Evolutionary conservation across 2,113 vertebrate species (phyloP), one percentile per base, ranked within the genome.

Genomic region (Callocephalon fimbriatum): DNA sequence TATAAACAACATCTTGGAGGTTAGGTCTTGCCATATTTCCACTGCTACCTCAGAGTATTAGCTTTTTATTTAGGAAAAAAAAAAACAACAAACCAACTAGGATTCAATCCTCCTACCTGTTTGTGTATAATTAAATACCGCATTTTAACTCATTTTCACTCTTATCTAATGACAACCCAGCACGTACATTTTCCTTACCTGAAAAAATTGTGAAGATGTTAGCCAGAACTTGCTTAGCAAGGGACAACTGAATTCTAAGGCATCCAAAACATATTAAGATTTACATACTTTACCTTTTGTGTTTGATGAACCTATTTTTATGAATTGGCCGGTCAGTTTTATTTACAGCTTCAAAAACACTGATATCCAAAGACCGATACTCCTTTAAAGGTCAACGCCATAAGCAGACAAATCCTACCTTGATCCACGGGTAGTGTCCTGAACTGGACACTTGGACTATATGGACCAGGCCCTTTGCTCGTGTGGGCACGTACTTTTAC

Each of bases 361-460:
- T 97, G 97, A 98, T 96, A 98, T 98, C 98, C 98, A 98, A 97
- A 98, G 98, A 98, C 90, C 5, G 97, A 98, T 88, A 98, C 97
- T 98, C 97, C 98, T 98, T 97, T 98, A 96, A 98, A 98, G 96
- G 97, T 97, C 97, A 98, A 98, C 95, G 96, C 96, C 97, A 97
- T 96, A 98, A 98, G 98, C 97, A 99, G 98, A 98, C 98, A 99
- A 98, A 99, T 99, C 99, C 99, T 99, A 99, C 99, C 99, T 99
- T 99, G 99, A 99, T 99, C 99, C 98, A 99, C 98, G 91, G 99
- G 99, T 97, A 99, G 99, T 98, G 99, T 99, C 98, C 99, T 99
- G 99, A 99, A 99, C 98, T 99, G 99, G 98, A 99, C 99, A 99
- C 99, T 99, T 97, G 99, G 99, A 98, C 99, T 99, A 99, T 99